phyloP scores from a whole-genome alignment of 2,113 vertebrate genomes.

The Corythoichthys haematopterus region DNA sequence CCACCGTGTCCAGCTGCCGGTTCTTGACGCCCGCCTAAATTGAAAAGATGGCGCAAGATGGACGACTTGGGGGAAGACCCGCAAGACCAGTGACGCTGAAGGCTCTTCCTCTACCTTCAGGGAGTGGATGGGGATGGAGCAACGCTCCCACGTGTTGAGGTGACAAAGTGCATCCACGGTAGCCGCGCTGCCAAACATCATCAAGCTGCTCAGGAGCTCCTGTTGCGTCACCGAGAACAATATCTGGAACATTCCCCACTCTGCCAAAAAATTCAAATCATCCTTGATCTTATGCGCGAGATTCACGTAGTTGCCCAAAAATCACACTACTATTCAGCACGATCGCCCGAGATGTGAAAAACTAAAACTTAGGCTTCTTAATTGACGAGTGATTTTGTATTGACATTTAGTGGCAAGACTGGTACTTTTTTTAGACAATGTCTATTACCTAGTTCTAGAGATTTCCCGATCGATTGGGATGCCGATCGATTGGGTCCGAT shows the following conservation, averaged over 20 bases:
- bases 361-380: too few relatives aligned
- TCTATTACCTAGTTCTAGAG: too few relatives aligned
- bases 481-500: too few relatives aligned
- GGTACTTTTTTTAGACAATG: too few relatives aligned
- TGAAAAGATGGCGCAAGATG: background rate
- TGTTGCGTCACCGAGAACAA: constrained; percentile 84
- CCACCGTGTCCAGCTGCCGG: constrained; percentile 90
- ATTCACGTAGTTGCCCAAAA: too few relatives aligned
- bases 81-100: background rate
- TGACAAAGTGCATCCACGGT: constrained; percentile 86
- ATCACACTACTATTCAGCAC: too few relatives aligned
- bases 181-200: constrained; percentile 85
- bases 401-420: too few relatives aligned
- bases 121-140: constrained; percentile 88
- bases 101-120: constrained; percentile 74
- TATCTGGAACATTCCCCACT: constrained; percentile 77
- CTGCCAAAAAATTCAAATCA: constrained; percentile 53
- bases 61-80: background rate
- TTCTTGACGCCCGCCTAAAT: constrained; percentile 90
- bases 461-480: too few relatives aligned
- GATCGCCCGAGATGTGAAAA: too few relatives aligned
- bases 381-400: too few relatives aligned
- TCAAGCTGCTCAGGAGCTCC: constrained; percentile 84
- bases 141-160: constrained; percentile 90
- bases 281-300: too few relatives aligned